These are phyloP conservation scores for Drosophila mimetica DNA, from an alignment of 2,888 invertebrate genomes.

Conservation along the genomic window DNA sequence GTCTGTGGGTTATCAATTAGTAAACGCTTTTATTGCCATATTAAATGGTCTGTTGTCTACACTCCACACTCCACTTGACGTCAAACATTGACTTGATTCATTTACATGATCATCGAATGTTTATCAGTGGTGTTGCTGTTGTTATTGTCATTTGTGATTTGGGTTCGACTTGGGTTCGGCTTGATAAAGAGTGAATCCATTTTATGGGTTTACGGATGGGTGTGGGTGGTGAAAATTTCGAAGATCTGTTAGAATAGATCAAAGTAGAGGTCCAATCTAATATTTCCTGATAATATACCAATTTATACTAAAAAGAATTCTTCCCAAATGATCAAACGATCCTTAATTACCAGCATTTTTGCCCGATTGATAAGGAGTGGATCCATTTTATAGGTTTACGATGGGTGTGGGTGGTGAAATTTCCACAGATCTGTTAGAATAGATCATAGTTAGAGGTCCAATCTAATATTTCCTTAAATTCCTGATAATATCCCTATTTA, in stretches of 20 bases:
- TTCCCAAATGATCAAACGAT: not conserved
- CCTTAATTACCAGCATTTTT: not conserved
- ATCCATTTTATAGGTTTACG: constrained; percentile 17
- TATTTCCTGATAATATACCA: not conserved
- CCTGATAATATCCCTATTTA: not conserved
- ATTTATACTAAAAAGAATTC: not conserved
- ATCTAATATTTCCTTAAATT: not conserved
- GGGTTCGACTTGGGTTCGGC: constrained; percentile 20
- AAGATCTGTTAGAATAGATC: not conserved
- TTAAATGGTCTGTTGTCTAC: constrained; percentile 72
- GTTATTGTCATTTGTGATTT: constrained; percentile 17
- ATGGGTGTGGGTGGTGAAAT: not conserved
- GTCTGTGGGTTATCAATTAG: constrained; percentile 61
- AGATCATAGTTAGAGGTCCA: too few relatives aligned
- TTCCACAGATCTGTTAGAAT: not conserved
- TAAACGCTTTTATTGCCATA: constrained; percentile 64
- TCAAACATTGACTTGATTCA: constrained; percentile 55
- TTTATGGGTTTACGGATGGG: constrained; percentile 14
- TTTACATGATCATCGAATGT: constrained; percentile 68
- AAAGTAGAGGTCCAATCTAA: too few relatives aligned
- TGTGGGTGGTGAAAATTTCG: not conserved
- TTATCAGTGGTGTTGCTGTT: constrained; percentile 19
- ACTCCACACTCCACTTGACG: constrained; percentile 63
- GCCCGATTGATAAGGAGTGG: constrained; percentile 15
- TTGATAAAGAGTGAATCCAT: constrained; percentile 23